These are phyloP conservation scores for Leptopilina drosophilae DNA, from an alignment of 2,888 invertebrate species.

Conservation along the genomic window DNA sequence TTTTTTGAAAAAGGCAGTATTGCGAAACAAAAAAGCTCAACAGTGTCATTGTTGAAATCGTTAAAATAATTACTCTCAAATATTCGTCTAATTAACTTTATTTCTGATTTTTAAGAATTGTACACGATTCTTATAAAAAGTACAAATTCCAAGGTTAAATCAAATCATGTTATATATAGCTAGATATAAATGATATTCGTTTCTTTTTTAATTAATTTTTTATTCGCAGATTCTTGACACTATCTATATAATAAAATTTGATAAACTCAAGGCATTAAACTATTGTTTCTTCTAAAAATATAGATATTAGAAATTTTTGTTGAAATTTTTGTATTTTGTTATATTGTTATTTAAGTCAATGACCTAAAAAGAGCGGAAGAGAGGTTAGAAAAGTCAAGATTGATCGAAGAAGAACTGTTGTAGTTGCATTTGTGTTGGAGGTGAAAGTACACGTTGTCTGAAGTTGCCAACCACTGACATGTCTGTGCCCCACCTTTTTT, in stretches of 20 bases:
- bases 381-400: conserved; percentile 53
- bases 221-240: neutral
- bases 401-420: neutral
- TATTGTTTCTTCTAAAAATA: neutral
- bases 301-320: neutral
- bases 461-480: conserved; percentile 58
- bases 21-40: too few relatives aligned
- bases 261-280: neutral
- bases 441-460: conserved; percentile 29
- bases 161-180: neutral
- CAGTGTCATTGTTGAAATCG: neutral
- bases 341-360: conserved; percentile 18
- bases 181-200: neutral
- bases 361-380: conserved; percentile 41
- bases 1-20: too few relatives aligned
- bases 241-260: neutral
- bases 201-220: neutral
- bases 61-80: neutral
- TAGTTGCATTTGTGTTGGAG: neutral
- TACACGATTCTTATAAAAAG: neutral
- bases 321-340: neutral
- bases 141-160: conserved; percentile 32
- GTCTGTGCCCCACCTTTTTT: conserved; percentile 65
- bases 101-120: neutral
- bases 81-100: neutral